phyloP scores from a whole-genome alignment of 2,113 vertebrate genomes.

The Canis aureus region DNA sequence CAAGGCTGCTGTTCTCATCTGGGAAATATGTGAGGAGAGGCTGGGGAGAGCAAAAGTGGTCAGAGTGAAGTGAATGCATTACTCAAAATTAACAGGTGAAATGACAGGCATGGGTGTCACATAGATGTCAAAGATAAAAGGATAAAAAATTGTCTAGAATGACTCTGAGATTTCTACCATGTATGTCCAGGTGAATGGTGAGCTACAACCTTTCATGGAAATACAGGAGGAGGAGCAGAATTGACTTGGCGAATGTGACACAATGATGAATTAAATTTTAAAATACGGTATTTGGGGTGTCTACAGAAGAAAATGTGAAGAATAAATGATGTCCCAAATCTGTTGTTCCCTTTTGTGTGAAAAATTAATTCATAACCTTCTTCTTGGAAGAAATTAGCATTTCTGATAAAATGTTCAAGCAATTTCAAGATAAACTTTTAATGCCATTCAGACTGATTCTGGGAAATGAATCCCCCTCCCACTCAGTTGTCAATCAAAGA shows the following conservation, averaged over 20 bases:
- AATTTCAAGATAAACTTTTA: conserved; percentile 55
- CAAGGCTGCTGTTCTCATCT: fast-evolving
- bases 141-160: background rate
- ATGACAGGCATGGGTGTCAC: background rate
- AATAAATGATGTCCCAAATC: background rate
- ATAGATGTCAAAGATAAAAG: background rate
- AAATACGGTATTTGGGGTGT: background rate
- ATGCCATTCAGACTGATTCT: conserved; percentile 58
- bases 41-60: fast-evolving
- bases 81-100: background rate
- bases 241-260: background rate
- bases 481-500: conserved; percentile 43
- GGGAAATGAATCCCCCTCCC: conserved; percentile 19
- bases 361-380: background rate
- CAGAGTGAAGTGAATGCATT: background rate
- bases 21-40: fast-evolving
- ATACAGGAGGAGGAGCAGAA: background rate
- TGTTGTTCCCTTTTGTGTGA: background rate
- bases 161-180: background rate
- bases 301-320: background rate
- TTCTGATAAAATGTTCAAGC: conserved; percentile 54
- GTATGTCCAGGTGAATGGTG: background rate
- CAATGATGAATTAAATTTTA: background rate
- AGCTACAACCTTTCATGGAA: background rate
- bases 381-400: conserved; percentile 63